Conservation (phyloP, 2,888 invertebrate genomes). For the Cartodere bifasciata region DNA sequence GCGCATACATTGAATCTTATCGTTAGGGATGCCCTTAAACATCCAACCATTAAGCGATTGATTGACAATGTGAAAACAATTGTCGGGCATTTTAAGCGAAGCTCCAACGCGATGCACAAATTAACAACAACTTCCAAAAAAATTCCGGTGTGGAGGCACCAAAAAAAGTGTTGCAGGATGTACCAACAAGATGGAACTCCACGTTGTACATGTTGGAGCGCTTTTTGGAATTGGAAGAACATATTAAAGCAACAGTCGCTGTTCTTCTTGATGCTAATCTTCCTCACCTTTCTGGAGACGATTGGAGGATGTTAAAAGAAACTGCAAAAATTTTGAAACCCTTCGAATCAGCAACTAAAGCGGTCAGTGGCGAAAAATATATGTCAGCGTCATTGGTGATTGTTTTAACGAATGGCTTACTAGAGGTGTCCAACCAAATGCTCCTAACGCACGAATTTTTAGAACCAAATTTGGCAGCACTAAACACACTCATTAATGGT, state of each 20-base stretch:
- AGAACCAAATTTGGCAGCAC: conserved; percentile 4
- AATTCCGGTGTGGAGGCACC: conserved; percentile 6
- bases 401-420: conserved; percentile 8
- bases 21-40: conserved; percentile 14
- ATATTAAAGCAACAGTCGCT: conserved; percentile 15
- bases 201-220: conserved; percentile 17
- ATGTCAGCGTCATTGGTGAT: conserved; percentile 11
- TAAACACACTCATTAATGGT: conserved; percentile 7
- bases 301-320: conserved; percentile 10
- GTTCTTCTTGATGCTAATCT: conserved; percentile 11
- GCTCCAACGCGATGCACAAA: conserved; percentile 19
- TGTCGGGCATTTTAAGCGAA: conserved; percentile 19
- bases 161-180: conserved; percentile 14
- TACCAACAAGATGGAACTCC: conserved; percentile 16
- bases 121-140: conserved; percentile 22
- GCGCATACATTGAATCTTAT: conserved; percentile 23
- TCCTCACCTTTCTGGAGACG: conserved; percentile 8
- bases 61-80: conserved; percentile 15
- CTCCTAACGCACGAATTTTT: no score
- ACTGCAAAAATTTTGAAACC: conserved; percentile 4
- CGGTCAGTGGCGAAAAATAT: conserved; percentile 7
- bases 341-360: conserved; percentile 5
- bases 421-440: conserved; percentile 10
- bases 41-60: conserved; percentile 2
- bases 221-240: conserved; percentile 14